Base-by-base conservation (phyloP, 2,113 vertebrate species). In the Lepus timidus region DNA sequence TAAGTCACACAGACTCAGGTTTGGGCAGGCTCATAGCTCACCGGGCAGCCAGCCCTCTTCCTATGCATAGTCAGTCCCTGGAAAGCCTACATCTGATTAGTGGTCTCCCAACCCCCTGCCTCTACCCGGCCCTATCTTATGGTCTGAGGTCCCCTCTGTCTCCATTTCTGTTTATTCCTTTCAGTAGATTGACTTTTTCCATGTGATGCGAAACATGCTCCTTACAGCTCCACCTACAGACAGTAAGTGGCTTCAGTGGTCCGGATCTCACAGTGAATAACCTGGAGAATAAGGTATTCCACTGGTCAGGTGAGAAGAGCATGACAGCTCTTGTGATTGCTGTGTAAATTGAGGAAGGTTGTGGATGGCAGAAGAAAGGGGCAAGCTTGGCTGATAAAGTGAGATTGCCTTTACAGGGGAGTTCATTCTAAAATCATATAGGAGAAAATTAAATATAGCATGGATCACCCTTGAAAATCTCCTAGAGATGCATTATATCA, bases 191-290 rank as follows among this genome's bases (percentile, higher is more conserved):
- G 65, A 10, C 14, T 88, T 94, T 80, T 74, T 20, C 31, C n/a
- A 49, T 19, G 6, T 78, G 19, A 23, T 85, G 23, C 33, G 76
- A 97, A 88, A 65, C 49, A 58, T 0, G 6, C 23, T 20, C 68
- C 81, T 94, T 70, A 89, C 4, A 68, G 33, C 22, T 88, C 92
- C 52, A 65, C 9, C 22, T 9, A 33, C 65, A 93, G 52, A 85
- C 25, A 70, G 9, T 23, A 80, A 55, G 19, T 82, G 11, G 2
- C 0, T 49, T 92, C 65, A 75, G 10, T 68, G 23, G 88, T 78
- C 67, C 87, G 33, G 29, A 39, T 84, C 67, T 84, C 25, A 92
- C 33, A 52, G 23, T 75, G 84, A 80, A 39, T 74, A 23, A 74
- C 70, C 70, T 83, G 27, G 39, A 87, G 20, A 36, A 58, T 52